Evolutionary conservation across 2,797 vertebrate species (phyloP).

Genomic region (Galagoides demidoff): DNA sequence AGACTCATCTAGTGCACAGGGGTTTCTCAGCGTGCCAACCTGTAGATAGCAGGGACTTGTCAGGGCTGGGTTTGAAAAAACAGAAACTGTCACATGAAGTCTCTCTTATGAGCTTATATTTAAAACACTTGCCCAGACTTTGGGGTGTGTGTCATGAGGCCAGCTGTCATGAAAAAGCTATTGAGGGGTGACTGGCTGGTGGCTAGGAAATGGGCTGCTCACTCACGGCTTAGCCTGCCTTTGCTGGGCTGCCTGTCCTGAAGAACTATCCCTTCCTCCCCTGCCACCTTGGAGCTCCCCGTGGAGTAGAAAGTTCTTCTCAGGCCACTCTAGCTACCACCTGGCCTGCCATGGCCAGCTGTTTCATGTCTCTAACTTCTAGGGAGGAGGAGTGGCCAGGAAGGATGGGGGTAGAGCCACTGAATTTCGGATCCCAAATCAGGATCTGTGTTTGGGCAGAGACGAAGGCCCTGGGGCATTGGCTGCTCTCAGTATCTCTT

Average conservation of each 20-base stretch:
- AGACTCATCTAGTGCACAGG: background rate
- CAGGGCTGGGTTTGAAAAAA: background rate
- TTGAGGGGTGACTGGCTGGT: background rate
- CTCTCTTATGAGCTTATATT: background rate
- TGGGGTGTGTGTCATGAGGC: background rate
- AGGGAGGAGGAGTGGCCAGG: background rate
- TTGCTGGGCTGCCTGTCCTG: too few species aligned
- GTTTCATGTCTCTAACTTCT: background rate
- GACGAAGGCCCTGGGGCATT: rapidly evolving
- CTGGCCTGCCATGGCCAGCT: background rate
- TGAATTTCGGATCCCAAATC: background rate
- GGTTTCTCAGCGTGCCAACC: background rate
- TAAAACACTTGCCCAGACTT: background rate
- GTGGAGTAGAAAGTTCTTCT: background rate
- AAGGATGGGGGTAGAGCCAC: background rate
- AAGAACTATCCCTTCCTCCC: background rate
- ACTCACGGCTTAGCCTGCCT: background rate
- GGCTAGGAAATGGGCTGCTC: too few species aligned
- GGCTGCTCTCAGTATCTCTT: background rate
- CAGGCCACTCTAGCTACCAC: background rate
- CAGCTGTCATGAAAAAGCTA: background rate
- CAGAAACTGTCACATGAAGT: background rate
- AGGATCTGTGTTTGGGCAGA: background rate
- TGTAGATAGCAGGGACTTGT: constrained; percentile 13
- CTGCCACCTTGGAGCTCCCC: background rate